Evolutionary conservation across 2,888 invertebrate genomes (phyloP).

Genomic region (Agriopis aurantiaria): DNA sequence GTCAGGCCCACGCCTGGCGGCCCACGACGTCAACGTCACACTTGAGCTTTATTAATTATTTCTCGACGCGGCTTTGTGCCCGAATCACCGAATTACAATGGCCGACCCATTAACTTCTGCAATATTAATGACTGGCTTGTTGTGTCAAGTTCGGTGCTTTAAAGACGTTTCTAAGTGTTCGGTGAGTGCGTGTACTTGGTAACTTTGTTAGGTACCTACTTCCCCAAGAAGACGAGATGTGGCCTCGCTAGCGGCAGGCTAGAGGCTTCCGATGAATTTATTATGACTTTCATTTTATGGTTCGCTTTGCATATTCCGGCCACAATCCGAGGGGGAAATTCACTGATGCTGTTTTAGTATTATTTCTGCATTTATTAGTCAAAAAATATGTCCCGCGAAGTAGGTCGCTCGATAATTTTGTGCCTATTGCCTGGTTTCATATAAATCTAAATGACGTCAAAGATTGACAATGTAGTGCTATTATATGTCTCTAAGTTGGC

Average conservation of each 20-base stretch:
- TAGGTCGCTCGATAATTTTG: conserved; percentile 16
- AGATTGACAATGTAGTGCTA: neutral
- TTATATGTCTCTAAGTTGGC: neutral
- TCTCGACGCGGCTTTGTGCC: conserved; percentile 49
- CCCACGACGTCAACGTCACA: conserved; percentile 37
- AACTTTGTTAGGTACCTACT: neutral
- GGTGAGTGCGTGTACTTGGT: conserved; percentile 7
- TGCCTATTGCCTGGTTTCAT: neutral
- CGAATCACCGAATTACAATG: conserved; percentile 51
- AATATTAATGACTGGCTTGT: conserved; percentile 42
- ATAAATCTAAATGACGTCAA: neutral
- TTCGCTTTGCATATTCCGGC: conserved; percentile 24
- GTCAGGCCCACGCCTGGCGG: neutral
- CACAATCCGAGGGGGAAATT: conserved; percentile 23
- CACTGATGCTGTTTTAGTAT: conserved; percentile 29
- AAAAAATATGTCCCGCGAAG: conserved; percentile 15
- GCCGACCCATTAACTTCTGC: conserved; percentile 48
- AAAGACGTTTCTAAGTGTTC: conserved; percentile 31
- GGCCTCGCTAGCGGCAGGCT: neutral
- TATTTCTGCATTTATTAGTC: conserved; percentile 19
- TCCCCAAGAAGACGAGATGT: conserved; percentile 5
- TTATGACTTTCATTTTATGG: conserved; percentile 24
- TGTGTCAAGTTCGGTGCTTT: conserved; percentile 35
- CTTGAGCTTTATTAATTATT: conserved; percentile 49
- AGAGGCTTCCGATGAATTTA: conserved; percentile 20